These are phyloP conservation scores for Sminthurinus aureus DNA, from an alignment of 2,888 invertebrate genomes.

Conservation along the genomic window DNA sequence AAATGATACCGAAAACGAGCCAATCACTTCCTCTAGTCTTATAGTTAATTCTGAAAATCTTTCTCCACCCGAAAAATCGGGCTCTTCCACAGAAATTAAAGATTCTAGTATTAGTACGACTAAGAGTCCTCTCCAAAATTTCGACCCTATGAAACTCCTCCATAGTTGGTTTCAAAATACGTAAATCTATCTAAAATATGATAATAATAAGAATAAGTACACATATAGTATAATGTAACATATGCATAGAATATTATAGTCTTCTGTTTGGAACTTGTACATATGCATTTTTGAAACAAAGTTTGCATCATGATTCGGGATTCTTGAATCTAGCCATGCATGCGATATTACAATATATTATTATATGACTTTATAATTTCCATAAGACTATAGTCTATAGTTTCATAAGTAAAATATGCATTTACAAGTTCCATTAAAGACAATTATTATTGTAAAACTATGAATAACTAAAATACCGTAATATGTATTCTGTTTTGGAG, in stretches of 20 bases:
- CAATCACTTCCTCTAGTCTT: slow-evolving; percentile 25
- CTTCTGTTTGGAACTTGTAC: background rate
- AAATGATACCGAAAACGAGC: background rate
- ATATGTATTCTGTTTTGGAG: too few species aligned
- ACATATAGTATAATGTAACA: background rate
- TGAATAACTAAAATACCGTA: too few species aligned
- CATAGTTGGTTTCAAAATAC: slow-evolving; percentile 55
- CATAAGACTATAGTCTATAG: too few species aligned
- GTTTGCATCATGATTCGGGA: background rate
- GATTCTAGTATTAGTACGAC: slow-evolving; percentile 44
- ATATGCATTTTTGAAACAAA: slow-evolving; percentile 11
- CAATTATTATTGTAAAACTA: too few species aligned
- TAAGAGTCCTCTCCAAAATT: slow-evolving; percentile 55
- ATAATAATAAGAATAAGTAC: background rate
- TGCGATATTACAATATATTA: too few species aligned
- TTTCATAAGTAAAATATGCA: too few species aligned
- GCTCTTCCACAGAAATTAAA: slow-evolving; percentile 19
- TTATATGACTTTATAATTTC: too few species aligned
- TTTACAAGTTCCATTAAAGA: too few species aligned
- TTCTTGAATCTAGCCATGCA: too few species aligned
- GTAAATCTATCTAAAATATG: slow-evolving; percentile 1
- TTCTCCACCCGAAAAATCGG: slow-evolving; percentile 14
- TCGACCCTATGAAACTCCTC: slow-evolving; percentile 58
- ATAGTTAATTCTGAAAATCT: background rate
- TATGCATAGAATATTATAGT: background rate